Evolutionary conservation across 1,140 invertebrate genomes (phyloP).

Genomic region (Ips nitidus): DNA sequence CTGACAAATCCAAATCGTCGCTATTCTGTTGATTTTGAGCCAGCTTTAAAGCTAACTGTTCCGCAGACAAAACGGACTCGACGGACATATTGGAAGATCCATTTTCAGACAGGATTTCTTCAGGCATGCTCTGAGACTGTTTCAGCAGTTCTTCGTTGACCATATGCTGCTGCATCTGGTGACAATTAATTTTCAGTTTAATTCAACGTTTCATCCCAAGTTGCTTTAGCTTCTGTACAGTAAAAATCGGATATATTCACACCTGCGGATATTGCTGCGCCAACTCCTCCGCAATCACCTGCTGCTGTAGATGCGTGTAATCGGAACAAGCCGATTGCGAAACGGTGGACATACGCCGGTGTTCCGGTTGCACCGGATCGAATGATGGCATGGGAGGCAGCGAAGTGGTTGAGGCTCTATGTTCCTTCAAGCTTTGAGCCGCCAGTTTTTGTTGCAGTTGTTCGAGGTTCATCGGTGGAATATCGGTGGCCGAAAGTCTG

Average conservation of each 20-base stretch:
- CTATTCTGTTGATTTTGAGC: constrained; percentile 10
- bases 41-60: constrained; percentile 23
- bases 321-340: constrained; percentile 45
- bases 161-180: neutral
- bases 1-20: constrained; percentile 49
- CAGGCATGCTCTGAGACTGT: neutral
- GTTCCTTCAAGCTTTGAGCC: constrained; percentile 38
- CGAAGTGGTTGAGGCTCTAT: constrained; percentile 47
- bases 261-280: constrained; percentile 9
- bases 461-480: constrained; percentile 42
- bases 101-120: constrained; percentile 1
- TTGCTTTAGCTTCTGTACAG: neutral
- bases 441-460: constrained; percentile 46
- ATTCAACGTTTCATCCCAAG: too few species aligned
- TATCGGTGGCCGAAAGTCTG: constrained; percentile 36
- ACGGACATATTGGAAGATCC: neutral
- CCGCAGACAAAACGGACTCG: constrained; percentile 7
- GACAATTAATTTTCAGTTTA: neutral
- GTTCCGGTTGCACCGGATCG: constrained; percentile 39
- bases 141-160: neutral
- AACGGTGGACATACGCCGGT: constrained; percentile 44
- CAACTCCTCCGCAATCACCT: constrained; percentile 31
- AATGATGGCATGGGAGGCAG: constrained; percentile 45
- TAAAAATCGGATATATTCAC: neutral
- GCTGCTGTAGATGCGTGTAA: constrained; percentile 40